Evolutionary conservation across 2,888 invertebrate genomes (phyloP), one percentile per base, ranked within the genome.

Genomic region (Trissonchulus latispiculum): DNA sequence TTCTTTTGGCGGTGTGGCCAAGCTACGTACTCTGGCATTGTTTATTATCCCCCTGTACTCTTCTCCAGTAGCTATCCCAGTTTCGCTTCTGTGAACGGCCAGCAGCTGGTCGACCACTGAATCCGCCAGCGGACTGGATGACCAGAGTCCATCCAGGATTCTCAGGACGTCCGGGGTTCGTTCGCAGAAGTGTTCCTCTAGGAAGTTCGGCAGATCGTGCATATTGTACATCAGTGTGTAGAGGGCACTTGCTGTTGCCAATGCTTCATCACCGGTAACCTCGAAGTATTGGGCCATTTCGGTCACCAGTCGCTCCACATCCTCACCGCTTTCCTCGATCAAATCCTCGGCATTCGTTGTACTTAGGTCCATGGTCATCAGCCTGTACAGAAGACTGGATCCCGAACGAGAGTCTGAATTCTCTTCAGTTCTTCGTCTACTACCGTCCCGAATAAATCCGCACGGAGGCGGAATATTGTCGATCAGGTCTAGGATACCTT

Each of bases 171-270:
- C 69, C 69, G 36, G 36, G 69, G 36, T 36, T 2, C 35, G 69
- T 68, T n/a, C 69, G 28, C 36, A n/a, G n/a, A 68, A 68, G 36
- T 68, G 69, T n/a, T 32, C 23, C 36, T 68, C 23, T 36, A 68
- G 36, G n/a, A 68, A 68, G 36, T 3, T n/a, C 29, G 69, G 69
- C 33, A 68, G 36, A n/a, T 68, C 69, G 36, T 68, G 69, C 36
- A 68, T n/a, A 68, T 68, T 32, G 36, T 68, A 68, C 69, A 68
- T 68, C 36, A 68, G 36, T 35, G 69, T 36, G 69, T 68, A 68
- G n/a, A 68, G 31, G 23, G 36, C 33, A 36, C 69, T 68, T 23
- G 69, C 48, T 8, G 48, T 48, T 23, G 23, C 48, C 48, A 48
- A 48, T 23, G 8, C 48, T 48, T 48, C 48, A 8, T 48, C 48